Evolutionary conservation across 1,140 invertebrate species (phyloP), one percentile per base, ranked within the genome.

Genomic region (Dendroctonus ponderosae): DNA sequence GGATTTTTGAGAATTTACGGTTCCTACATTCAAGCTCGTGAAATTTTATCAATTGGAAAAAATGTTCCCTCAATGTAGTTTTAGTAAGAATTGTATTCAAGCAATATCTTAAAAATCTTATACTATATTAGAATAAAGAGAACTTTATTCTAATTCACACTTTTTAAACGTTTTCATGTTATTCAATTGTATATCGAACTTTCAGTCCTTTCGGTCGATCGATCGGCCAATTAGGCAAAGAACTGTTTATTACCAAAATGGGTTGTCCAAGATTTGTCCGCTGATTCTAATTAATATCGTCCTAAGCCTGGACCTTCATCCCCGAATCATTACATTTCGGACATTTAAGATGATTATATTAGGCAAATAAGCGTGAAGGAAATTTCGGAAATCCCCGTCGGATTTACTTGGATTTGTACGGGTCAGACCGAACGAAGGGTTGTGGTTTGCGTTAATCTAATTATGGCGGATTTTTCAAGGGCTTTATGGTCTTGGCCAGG

Each of bases 311-410:
- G 48, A 53, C 51, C 61, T 37, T 44, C 44, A 54, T 66, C 42
- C 65, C 51, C 60, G 54, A 61, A 61, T 67, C 65, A 67, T 67
- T 53, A 61, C 26, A 26, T 54, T 61, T 41, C 43, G 46, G 65
- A 67, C 65, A 56, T 60, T 67, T 61, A 67, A 67, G 65, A 50
- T 67, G 57, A 67, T 67, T 61, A 67, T 67, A 46, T 67, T 61
- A 61, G 40, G 49, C 65, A 67, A 67, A 67, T 56, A 67, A 38
- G 57, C 50, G 58, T 61, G 61, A 58, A 49, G 54, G 52, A 65
- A 61, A 61, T 67, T 59, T 60, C 26, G 38, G 40, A 46, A 61
- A 67, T 51, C 57, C 58, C 50, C 49, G 15, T 11, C 5, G 57
- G 65, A 61, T 67, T 61, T 54, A 43, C 46, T 60, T 46, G 57